Evolutionary conservation across 2,797 vertebrate genomes (phyloP).

Genomic region (Malacoctenus gilli): DNA sequence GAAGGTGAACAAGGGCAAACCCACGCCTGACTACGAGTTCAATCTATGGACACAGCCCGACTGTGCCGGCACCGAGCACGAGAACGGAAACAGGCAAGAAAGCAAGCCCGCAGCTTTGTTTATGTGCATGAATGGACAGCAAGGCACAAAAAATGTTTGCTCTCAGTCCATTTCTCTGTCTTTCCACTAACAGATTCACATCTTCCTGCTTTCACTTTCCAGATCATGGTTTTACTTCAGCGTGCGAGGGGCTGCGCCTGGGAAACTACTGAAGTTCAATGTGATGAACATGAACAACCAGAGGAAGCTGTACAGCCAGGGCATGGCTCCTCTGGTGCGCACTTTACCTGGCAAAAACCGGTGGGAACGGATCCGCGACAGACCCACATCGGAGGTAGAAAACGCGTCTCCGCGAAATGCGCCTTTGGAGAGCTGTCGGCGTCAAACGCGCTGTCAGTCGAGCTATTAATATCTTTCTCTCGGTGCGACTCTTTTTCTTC

Average conservation of each 20-base stretch:
- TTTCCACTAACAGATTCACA: too few species aligned
- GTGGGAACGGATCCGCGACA: constrained; percentile 93
- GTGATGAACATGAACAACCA: constrained; percentile 99
- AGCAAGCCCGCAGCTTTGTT: too few species aligned
- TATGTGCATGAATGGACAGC: too few species aligned
- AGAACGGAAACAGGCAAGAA: constrained; percentile 92
- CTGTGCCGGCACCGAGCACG: constrained; percentile 91
- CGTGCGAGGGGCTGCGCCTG: constrained; percentile 85
- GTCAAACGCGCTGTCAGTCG: constrained; percentile 5
- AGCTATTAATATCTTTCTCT: constrained; percentile 29
- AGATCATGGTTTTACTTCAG: constrained; percentile 99
- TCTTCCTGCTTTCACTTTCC: constrained; percentile 24
- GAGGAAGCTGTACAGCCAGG: constrained; percentile 96
- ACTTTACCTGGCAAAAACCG: constrained; percentile 86
- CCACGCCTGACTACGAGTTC: constrained; percentile 89
- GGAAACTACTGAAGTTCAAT: constrained; percentile 93
- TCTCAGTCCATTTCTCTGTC: too few species aligned
- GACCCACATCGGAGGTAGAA: constrained; percentile 89
- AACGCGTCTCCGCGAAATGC: too few species aligned
- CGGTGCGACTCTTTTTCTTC: constrained; percentile 13
- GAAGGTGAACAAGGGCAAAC: constrained; percentile 80
- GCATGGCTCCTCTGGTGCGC: constrained; percentile 95
- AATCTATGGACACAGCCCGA: constrained; percentile 95
- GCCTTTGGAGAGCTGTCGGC: constrained; percentile 7
- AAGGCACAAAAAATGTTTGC: too few species aligned